A percentile compares a stretch with the other conserved stretches of the same genome.
These are phyloP conservation scores for Carposina sasakii DNA, from an alignment of 1,140 invertebrate species.

Conservation along the genomic window DNA sequence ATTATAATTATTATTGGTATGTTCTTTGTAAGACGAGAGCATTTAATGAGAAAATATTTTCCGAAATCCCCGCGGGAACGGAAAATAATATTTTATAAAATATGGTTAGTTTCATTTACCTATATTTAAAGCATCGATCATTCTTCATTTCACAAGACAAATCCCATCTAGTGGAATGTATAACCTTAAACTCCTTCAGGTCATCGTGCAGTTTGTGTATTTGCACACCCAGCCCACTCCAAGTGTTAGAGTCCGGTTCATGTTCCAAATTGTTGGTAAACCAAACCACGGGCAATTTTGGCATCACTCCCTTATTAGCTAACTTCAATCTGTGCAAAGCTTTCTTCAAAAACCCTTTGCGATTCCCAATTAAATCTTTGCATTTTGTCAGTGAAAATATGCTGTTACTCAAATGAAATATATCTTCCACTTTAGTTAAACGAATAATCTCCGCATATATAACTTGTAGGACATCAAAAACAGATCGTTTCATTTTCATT, in stretches of 20 bases:
- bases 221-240: constrained; percentile 72
- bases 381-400: constrained; percentile 76
- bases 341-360: constrained; percentile 77
- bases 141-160: constrained; percentile 80
- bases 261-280: constrained; percentile 31
- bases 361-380: constrained; percentile 76
- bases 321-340: constrained; percentile 69
- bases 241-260: constrained; percentile 35
- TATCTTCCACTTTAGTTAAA: constrained; percentile 71
- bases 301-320: constrained; percentile 73
- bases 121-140: constrained; percentile 76
- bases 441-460: constrained; percentile 74
- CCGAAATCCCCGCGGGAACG: no score
- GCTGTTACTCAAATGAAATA: constrained; percentile 82
- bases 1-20: no score
- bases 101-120: no score
- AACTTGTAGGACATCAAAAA: constrained; percentile 73
- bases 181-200: constrained; percentile 75
- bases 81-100: no score
- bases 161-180: constrained; percentile 83
- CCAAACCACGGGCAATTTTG: constrained; percentile 54
- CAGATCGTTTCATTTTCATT: constrained; percentile 76
- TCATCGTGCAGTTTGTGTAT: constrained; percentile 70
- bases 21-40: no score
- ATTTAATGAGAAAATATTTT: no score